Percentiles rank a stretch among this genome's conserved stretches.
Evolutionary conservation across 2,888 invertebrate species (phyloP).

Genomic region (Sarcophaga caerulescens): DNA sequence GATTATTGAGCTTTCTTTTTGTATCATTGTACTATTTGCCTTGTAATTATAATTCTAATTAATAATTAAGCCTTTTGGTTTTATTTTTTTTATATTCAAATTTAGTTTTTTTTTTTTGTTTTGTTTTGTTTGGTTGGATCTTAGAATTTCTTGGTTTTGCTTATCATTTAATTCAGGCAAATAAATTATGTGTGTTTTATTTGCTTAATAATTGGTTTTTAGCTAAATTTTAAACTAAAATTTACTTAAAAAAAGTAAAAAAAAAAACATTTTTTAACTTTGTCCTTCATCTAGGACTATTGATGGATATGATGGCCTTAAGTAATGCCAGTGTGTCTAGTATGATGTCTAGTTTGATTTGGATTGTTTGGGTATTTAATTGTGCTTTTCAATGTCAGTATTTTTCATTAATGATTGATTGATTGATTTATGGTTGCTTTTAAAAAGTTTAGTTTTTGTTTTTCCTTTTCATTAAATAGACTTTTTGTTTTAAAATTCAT

Average conservation of each 20-base stretch:
- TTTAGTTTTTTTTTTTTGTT: conserved; percentile 58
- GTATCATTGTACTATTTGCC: conserved; percentile 52
- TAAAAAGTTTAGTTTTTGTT: not conserved
- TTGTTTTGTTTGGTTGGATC: conserved; percentile 55
- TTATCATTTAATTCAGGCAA: conserved; percentile 58
- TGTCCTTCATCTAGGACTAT: not conserved
- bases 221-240: not conserved
- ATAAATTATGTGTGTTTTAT: not conserved
- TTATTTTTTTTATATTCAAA: conserved; percentile 19
- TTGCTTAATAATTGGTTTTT: not conserved
- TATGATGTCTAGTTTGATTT: not conserved
- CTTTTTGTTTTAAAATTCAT: conserved; percentile 64
- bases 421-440: not conserved
- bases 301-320: not conserved
- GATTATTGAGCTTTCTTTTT: not conserved
- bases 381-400: not conserved
- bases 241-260: not conserved
- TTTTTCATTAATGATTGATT: not conserved
- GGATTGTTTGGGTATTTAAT: conserved; percentile 8
- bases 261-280: not conserved
- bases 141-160: conserved; percentile 48
- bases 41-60: conserved; percentile 32
- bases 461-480: conserved; percentile 17
- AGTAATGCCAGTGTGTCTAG: not conserved
- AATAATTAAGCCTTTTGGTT: conserved; percentile 28